A percentile compares a stretch with the other conserved stretches of the same genome.
Conservation (phyloP, 2,113 vertebrate genomes). For the Tricholaema leucomelas region DNA sequence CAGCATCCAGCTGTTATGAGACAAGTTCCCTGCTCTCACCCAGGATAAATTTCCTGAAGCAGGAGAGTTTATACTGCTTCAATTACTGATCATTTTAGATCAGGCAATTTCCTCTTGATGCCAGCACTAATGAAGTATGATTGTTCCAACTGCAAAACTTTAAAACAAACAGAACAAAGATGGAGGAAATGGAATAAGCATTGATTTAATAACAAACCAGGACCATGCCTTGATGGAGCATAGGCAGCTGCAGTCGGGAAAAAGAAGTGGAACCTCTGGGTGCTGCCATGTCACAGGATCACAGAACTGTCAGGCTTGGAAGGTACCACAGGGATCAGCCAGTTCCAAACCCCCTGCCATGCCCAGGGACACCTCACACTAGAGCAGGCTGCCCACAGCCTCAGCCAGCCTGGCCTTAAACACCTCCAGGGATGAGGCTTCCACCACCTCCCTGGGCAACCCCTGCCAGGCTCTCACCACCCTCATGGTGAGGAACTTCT, state of each 20-base stretch:
- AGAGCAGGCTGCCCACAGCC: too few relatives aligned
- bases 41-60: not conserved
- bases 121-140: not conserved
- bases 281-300: not conserved
- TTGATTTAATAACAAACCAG: conserved; percentile 9
- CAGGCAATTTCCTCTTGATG: conserved; percentile 17
- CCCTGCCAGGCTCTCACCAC: too few relatives aligned
- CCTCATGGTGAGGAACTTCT: too few relatives aligned
- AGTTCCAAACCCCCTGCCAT: too few relatives aligned
- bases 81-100: not conserved
- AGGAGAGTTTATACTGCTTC: not conserved
- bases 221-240: not conserved
- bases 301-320: too few relatives aligned
- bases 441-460: too few relatives aligned
- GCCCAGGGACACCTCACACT: too few relatives aligned
- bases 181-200: conserved; percentile 24
- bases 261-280: not conserved
- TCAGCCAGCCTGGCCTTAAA: too few relatives aligned
- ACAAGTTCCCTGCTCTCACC: not conserved
- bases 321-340: too few relatives aligned
- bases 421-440: too few relatives aligned
- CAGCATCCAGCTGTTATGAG: not conserved
- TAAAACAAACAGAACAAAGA: conserved; percentile 25
- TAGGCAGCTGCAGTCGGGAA: not conserved
- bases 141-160: not conserved